These are phyloP conservation scores for Amblyornis subalaris DNA, from an alignment of 2,113 vertebrate genomes.

Conservation along the genomic window DNA sequence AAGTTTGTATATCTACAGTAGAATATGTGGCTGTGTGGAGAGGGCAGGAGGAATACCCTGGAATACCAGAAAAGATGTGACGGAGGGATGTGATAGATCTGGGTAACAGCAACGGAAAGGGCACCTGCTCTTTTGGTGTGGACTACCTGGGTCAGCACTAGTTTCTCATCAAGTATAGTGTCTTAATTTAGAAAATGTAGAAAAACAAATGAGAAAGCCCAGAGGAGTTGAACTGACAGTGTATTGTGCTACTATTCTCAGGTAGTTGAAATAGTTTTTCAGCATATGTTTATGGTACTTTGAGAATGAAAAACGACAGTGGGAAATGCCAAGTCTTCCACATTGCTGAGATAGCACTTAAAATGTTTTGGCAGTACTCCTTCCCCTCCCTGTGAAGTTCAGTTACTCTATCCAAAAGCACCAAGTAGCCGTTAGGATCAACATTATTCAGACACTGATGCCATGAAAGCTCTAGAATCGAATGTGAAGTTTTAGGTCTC, in stretches of 20 bases:
- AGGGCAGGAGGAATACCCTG: neutral
- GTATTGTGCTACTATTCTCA: neutral
- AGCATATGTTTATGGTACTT: neutral
- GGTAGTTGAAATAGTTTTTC: neutral
- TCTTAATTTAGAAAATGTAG: neutral
- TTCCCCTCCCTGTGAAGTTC: neutral
- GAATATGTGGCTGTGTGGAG: fast-evolving
- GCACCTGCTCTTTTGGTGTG: neutral
- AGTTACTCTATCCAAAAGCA: neutral
- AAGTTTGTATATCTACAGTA: neutral
- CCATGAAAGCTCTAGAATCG: neutral
- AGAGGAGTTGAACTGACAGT: neutral
- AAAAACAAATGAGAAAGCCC: neutral
- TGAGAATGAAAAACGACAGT: neutral
- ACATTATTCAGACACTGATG: neutral
- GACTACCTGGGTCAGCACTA: neutral
- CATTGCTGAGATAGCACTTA: neutral
- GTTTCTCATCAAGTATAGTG: neutral
- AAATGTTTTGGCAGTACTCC: neutral
- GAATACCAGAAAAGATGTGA: neutral
- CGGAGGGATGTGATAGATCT: neutral
- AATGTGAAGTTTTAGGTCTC: neutral
- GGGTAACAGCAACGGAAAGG: neutral
- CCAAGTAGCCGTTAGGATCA: neutral
- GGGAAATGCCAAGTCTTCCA: conserved; percentile 12